Evolutionary conservation across 92 coral and sea anemone species (phyloP).

Genomic region (Umimayanthus chanpuru): DNA sequence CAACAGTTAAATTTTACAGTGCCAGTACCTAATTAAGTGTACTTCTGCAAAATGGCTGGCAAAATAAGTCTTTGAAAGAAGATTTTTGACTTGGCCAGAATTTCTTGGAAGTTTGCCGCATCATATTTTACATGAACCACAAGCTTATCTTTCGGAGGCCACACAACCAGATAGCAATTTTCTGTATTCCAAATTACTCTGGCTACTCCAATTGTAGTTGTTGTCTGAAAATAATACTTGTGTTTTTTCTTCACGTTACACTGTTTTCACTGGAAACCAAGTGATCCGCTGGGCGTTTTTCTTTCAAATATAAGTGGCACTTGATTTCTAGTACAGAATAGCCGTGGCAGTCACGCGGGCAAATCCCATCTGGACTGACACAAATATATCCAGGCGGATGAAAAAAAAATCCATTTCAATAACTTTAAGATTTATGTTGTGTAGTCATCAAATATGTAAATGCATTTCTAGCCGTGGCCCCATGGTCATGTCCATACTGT

Average conservation of each 20-base stretch:
- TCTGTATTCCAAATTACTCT: slow-evolving; percentile 10
- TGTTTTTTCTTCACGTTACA: slow-evolving; percentile 15
- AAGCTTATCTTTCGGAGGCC: slow-evolving; percentile 20
- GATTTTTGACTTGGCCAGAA: slow-evolving; percentile 23
- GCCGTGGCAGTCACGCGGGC: slow-evolving; percentile 47
- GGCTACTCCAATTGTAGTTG: slow-evolving; percentile 1
- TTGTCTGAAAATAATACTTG: slow-evolving; percentile 41
- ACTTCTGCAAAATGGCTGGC: neutral
- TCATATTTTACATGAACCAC: slow-evolving; percentile 6
- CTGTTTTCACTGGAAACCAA: slow-evolving; percentile 20
- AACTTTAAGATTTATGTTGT: slow-evolving; percentile 33
- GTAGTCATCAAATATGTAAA: slow-evolving; percentile 23
- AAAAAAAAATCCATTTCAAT: slow-evolving; percentile 39
- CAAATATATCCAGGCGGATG: slow-evolving; percentile 52
- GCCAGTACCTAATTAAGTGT: slow-evolving; percentile 1
- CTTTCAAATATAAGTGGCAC: slow-evolving; percentile 37
- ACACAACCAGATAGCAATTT: slow-evolving; percentile 10
- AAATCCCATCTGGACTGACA: slow-evolving; percentile 48
- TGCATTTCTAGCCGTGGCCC: slow-evolving; percentile 32
- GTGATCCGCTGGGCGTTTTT: slow-evolving; percentile 30
- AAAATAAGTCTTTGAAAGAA: slow-evolving; percentile 8
- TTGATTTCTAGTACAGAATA: slow-evolving; percentile 37
- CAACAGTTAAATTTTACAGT: neutral
- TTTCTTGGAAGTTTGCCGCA: slow-evolving; percentile 2
- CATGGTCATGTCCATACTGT: slow-evolving; percentile 39